A percentile compares a stretch with the other conserved stretches of the same genome.
phyloP scores from a whole-genome alignment of 2,797 vertebrate genomes.

The Diplodus sargus region DNA sequence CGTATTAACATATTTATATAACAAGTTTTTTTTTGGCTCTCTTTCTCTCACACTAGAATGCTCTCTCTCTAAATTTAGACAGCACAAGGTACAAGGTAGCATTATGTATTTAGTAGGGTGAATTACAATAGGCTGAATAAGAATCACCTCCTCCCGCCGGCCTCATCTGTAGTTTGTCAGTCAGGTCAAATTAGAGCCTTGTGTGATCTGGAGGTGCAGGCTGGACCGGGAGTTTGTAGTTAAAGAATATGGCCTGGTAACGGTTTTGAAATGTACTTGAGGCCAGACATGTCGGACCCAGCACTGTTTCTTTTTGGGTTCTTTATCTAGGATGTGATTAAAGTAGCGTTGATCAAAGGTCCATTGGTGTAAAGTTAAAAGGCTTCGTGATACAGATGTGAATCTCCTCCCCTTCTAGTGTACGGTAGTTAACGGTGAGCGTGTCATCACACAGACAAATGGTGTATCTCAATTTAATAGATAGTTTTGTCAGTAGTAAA shows the following conservation, averaged over 20 bases:
- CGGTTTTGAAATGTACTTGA: background rate
- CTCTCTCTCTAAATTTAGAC: slow-evolving; percentile 16
- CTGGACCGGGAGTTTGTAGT: background rate
- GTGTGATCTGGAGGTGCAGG: background rate
- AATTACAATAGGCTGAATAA: slow-evolving; percentile 4
- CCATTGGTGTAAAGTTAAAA: background rate
- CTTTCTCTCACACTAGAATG: background rate
- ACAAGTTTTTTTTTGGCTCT: background rate
- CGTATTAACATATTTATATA: background rate
- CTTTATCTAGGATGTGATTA: background rate
- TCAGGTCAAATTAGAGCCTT: slow-evolving; percentile 2
- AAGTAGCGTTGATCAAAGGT: background rate
- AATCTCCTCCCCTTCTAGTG: background rate
- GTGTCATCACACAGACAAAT: no score
- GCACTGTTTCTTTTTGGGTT: background rate
- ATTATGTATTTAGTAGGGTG: background rate
- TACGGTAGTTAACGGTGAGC: no score
- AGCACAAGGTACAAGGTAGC: background rate
- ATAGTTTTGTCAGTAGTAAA: no score
- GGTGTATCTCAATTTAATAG: no score
- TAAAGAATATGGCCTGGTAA: background rate
- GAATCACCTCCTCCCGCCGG: slow-evolving; percentile 1
- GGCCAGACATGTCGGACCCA: background rate
- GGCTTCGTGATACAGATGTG: background rate
- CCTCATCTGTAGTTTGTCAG: slow-evolving; percentile 11